Percentiles rank a stretch among this genome's conserved stretches.
phyloP scores from a whole-genome alignment of 92 coral and sea anemone genomes.

The Blastomussa wellsi region DNA sequence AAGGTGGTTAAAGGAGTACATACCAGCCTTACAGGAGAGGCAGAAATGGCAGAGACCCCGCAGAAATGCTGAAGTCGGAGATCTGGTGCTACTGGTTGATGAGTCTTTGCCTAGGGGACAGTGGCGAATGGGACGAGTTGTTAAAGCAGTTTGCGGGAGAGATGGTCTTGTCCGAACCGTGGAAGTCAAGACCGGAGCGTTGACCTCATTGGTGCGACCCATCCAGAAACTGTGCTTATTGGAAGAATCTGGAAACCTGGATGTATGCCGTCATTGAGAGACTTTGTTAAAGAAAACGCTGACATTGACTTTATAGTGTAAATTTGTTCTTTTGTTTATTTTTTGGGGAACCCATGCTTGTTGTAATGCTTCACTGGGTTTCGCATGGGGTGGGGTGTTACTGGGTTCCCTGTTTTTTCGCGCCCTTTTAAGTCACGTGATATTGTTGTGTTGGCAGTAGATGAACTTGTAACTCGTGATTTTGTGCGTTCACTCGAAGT shows the following conservation, averaged over 20 bases:
- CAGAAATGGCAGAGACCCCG: conserved; percentile 50
- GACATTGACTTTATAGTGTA: neutral
- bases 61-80: conserved; percentile 44
- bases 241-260: too few relatives aligned
- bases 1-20: conserved; percentile 64
- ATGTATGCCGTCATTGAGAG: too few relatives aligned
- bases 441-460: too few relatives aligned
- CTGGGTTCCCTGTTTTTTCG: conserved; percentile 1
- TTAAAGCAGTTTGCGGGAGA: conserved; percentile 18
- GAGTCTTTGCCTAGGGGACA: conserved; percentile 31
- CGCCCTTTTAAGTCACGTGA: neutral
- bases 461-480: too few relatives aligned
- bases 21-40: conserved; percentile 64
- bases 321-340: too few relatives aligned
- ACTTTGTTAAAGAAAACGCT: neutral
- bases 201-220: conserved; percentile 13
- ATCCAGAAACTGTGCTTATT: too few relatives aligned
- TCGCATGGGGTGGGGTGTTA: conserved; percentile 22
- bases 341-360: conserved; percentile 1
- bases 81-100: conserved; percentile 53
- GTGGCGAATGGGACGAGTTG: conserved; percentile 44
- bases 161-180: conserved; percentile 56
- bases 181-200: conserved; percentile 40
- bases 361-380: conserved; percentile 7
- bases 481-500: too few relatives aligned